Evolutionary conservation across 2,888 invertebrate genomes (phyloP).

Genomic region (Drosophila borealis): DNA sequence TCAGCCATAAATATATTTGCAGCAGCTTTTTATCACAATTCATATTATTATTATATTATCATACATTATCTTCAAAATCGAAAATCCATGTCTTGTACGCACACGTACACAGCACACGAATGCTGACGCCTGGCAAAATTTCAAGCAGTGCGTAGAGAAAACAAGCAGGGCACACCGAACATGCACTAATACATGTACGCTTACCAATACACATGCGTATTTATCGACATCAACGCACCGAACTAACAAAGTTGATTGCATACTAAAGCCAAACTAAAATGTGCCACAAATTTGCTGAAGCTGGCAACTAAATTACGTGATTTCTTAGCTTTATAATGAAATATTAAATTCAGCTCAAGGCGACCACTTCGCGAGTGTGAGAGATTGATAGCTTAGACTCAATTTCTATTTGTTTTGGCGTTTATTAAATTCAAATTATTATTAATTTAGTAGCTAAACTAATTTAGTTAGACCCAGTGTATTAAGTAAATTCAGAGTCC

Average conservation of each 20-base stretch:
- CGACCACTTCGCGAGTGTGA: too few relatives aligned
- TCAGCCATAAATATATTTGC: too few relatives aligned
- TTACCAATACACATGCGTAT: neutral
- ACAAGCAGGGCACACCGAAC: neutral
- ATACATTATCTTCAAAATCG: neutral
- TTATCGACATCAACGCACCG: neutral
- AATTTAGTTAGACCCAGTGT: conserved; percentile 1
- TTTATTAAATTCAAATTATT: conserved; percentile 30
- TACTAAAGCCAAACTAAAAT: neutral
- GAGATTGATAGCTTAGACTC: neutral
- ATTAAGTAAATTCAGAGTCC: conserved; percentile 50
- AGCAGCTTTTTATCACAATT: too few relatives aligned
- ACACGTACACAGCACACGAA: neutral
- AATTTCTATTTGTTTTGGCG: conserved; percentile 1
- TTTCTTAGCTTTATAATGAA: conserved; percentile 1
- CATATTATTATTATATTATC: too few relatives aligned
- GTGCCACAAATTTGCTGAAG: neutral
- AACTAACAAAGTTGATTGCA: neutral
- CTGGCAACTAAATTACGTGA: conserved; percentile 1
- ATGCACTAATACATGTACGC: neutral
- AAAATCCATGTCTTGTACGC: neutral
- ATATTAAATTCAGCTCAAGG: neutral
- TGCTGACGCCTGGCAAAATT: neutral
- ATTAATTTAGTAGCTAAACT: conserved; percentile 15
- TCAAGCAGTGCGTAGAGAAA: neutral